Percentiles rank a stretch among this genome's conserved stretches.
These are phyloP conservation scores for Halcyon smyrnensis DNA, from an alignment of 2,797 vertebrate genomes.

Conservation along the genomic window DNA sequence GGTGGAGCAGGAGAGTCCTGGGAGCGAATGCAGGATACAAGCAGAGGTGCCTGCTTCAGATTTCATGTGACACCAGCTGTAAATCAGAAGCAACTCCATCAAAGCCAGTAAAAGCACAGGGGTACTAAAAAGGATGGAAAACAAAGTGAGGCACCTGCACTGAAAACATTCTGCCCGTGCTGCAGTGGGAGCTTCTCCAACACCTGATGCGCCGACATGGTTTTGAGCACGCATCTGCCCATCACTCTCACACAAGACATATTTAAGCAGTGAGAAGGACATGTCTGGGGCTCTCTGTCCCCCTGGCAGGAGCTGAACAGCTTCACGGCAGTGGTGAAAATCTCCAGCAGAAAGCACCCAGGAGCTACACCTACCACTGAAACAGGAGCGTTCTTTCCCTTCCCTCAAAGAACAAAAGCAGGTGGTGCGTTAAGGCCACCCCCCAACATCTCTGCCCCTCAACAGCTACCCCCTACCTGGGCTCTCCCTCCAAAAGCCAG, in stretches of 20 bases:
- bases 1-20: not conserved
- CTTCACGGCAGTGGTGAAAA: accelerated
- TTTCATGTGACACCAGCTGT: not conserved
- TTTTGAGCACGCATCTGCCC: not conserved
- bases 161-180: accelerated
- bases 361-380: accelerated
- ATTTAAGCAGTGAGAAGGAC: not conserved
- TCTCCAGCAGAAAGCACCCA: not conserved
- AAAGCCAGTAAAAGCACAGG: not conserved
- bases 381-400: not conserved
- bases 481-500: not conserved
- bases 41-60: not conserved
- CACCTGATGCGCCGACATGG: accelerated
- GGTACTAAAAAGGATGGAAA: not conserved
- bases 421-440: accelerated
- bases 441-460: accelerated
- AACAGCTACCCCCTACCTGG: not conserved
- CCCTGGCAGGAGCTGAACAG: not conserved
- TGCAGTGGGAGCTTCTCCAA: not conserved
- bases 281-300: not conserved
- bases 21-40: not conserved
- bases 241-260: not conserved
- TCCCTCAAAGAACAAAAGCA: not conserved
- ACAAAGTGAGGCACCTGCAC: not conserved
- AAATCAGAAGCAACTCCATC: not conserved